Percentiles rank a stretch among this genome's conserved stretches.
phyloP scores from a whole-genome alignment of 2,797 vertebrate genomes.

The Dallia pectoralis region DNA sequence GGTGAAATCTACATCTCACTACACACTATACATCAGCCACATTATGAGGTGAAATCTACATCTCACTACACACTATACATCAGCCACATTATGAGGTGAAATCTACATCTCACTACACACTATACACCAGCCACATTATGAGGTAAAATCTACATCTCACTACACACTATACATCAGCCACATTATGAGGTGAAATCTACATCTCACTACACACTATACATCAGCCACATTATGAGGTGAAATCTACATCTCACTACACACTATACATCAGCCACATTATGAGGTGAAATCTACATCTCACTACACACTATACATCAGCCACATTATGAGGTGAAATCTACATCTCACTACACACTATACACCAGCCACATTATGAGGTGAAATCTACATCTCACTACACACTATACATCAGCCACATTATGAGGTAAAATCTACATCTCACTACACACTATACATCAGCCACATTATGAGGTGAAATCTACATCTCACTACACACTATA shows the following conservation, averaged over 20 bases:
- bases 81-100: conserved; percentile 44
- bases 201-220: neutral
- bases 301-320: conserved; percentile 1
- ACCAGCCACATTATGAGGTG: conserved; percentile 42
- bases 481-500: neutral
- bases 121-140: conserved; percentile 22
- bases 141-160: conserved; percentile 42
- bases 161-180: conserved; percentile 1
- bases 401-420: conserved; percentile 8
- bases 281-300: conserved; percentile 47
- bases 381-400: too few relatives aligned
- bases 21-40: conserved; percentile 6
- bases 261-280: conserved; percentile 15
- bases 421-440: conserved; percentile 49
- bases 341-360: neutral
- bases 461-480: conserved; percentile 49
- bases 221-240: conserved; percentile 42
- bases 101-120: too few relatives aligned
- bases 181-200: conserved; percentile 51
- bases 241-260: too few relatives aligned
- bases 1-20: conserved; percentile 36
- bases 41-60: conserved; percentile 50
- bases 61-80: neutral
- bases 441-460: neutral
- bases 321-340: conserved; percentile 49